These are phyloP conservation scores for Rhodeus uyekii DNA, from an alignment of 2,797 vertebrate genomes.

Conservation along the genomic window DNA sequence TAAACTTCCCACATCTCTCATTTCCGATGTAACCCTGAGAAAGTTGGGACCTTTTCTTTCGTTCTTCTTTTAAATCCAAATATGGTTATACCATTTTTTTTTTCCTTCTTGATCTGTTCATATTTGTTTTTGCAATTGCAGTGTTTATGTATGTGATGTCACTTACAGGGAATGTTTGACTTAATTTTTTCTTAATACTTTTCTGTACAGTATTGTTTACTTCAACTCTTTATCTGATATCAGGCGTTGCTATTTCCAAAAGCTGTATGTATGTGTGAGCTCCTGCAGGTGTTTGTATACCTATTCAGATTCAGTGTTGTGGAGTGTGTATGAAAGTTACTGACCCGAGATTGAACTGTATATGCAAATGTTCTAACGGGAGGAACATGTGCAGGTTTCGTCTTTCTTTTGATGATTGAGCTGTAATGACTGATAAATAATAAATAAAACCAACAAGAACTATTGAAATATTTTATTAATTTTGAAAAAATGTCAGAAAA, in stretches of 20 bases:
- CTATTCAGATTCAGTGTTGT: neutral
- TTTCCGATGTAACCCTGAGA: slow-evolving; percentile 5
- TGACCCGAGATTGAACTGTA: slow-evolving; percentile 25
- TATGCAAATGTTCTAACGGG: slow-evolving; percentile 12
- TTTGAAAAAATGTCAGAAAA: neutral
- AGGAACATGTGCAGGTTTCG: slow-evolving; percentile 4
- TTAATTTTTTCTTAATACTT: neutral
- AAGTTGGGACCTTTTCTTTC: neutral
- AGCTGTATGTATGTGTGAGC: neutral
- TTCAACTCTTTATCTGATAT: slow-evolving; percentile 3
- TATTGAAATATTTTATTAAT: neutral
- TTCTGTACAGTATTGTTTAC: slow-evolving; percentile 22
- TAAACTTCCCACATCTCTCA: neutral
- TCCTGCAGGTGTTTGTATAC: slow-evolving; percentile 2
- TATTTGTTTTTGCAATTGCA: slow-evolving; percentile 16
- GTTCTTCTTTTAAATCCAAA: neutral
- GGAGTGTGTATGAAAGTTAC: slow-evolving; percentile 5
- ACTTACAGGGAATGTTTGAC: slow-evolving; percentile 17
- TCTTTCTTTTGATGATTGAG: slow-evolving; percentile 19
- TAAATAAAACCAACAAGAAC: neutral
- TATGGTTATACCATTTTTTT: slow-evolving; percentile 5
- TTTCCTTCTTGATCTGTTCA: neutral
- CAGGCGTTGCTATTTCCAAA: slow-evolving; percentile 17
- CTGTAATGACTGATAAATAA: slow-evolving; percentile 16
- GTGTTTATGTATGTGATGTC: slow-evolving; percentile 25